A percentile compares a stretch with the other conserved stretches of the same genome.
phyloP scores from a whole-genome alignment of 2,113 vertebrate species.

The Anguilla japonica region DNA sequence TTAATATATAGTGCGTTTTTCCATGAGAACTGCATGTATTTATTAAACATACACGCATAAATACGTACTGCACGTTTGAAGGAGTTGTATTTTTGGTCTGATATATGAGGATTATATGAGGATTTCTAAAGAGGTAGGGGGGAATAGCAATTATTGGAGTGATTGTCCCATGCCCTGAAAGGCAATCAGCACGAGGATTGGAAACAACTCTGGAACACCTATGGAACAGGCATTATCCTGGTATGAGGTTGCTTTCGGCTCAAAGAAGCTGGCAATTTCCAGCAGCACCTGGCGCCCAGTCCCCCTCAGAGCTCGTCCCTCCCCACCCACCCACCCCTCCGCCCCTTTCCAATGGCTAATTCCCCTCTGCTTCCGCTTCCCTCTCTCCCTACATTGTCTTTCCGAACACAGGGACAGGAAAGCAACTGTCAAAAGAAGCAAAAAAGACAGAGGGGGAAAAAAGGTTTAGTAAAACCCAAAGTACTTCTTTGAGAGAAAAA shows the following conservation, averaged over 20 bases:
- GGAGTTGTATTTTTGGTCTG: background rate
- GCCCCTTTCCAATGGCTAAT: background rate
- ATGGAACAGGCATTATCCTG: constrained; percentile 6
- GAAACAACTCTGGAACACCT: background rate
- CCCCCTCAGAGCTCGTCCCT: background rate
- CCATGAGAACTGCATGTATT: background rate
- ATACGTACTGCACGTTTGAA: background rate
- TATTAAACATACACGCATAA: background rate
- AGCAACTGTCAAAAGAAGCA: background rate
- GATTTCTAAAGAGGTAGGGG: background rate
- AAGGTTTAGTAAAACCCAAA: background rate
- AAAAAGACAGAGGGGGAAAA: background rate
- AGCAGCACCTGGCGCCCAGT: constrained; percentile 5
- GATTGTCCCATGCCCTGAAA: background rate
- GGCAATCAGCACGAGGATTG: background rate
- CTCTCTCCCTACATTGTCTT: background rate
- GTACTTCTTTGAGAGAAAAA: background rate
- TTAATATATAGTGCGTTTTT: background rate
- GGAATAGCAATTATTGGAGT: constrained; percentile 6
- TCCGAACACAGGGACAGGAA: background rate
- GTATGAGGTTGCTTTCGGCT: background rate
- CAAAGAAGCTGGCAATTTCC: constrained; percentile 6
- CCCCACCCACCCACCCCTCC: background rate
- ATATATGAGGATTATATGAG: background rate
- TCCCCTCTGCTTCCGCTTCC: background rate